Evolutionary conservation across 2,888 invertebrate species (phyloP), one percentile per base, ranked within the genome.

Genomic region (Athetis lepigone): DNA sequence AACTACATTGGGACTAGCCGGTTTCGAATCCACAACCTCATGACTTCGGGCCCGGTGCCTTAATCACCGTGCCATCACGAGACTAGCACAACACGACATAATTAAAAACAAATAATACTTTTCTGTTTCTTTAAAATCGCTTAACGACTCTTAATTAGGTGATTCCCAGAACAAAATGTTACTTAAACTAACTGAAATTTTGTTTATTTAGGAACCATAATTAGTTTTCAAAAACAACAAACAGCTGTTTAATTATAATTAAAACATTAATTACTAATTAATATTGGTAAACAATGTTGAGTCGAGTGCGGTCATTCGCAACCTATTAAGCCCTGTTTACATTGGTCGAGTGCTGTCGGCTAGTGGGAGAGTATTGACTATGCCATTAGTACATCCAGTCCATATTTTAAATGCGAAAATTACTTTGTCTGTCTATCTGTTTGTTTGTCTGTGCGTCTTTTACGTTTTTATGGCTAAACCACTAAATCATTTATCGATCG

Each of bases 311-410:
- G 47, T 36, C 47, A 70, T 27, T 65, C 29, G 69, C 60, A 49
- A 60, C n/a, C 42, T 49, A 60, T 49, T 70, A 37, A 60, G 60
- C 47, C 6, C 8, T 43, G 65, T 60, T 70, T 70, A 70, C 65
- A 60, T 70, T 60, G 46, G 49, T 23, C 61, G 47, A 69, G 65
- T 65, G 16, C 37, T 58, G 36, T 47, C n/a, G 46, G 33, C 68
- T 25, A 64, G 64, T 69, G 36, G 8, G 25, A 29, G 70, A 65
- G 36, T 70, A 70, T 65, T 65, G 70, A 61, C 70, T 33, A 25
- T 19, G 43, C 49, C 43, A 70, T 65, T 65, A 60, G 33, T n/a
- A n/a, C n/a, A n/a, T n/a, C n/a, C n/a, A n/a, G 70, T 60, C 27
- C 42, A n/a, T 60, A 49, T 60, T 43, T 60, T 49, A 49, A 43